Percentiles rank a stretch among this genome's conserved stretches.
phyloP scores from a whole-genome alignment of 2,888 invertebrate genomes.

The Drosophila robusta region DNA sequence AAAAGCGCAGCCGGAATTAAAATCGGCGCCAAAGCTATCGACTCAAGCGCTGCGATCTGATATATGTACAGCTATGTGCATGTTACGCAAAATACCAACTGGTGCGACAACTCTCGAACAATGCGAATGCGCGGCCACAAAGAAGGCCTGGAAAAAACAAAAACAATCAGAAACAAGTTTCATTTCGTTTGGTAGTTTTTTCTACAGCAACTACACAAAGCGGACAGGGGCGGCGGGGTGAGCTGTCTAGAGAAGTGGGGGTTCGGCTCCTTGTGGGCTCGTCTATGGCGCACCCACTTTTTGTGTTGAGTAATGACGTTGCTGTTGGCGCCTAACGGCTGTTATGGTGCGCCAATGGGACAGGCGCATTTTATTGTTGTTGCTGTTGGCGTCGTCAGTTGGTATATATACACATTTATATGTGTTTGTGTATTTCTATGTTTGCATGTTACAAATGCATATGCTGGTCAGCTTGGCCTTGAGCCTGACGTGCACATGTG shows the following conservation, averaged over 20 bases:
- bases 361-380: conserved; percentile 11
- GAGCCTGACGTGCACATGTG: conserved; percentile 30
- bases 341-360: conserved; percentile 15
- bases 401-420: conserved; percentile 8
- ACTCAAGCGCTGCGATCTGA: conserved; percentile 18
- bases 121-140: conserved; percentile 26
- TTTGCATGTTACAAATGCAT: conserved; percentile 36
- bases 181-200: conserved; percentile 24
- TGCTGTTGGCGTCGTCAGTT: conserved; percentile 11
- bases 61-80: conserved; percentile 39
- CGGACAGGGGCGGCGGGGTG: not conserved
- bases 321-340: conserved; percentile 61
- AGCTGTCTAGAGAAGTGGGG: not conserved
- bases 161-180: conserved; percentile 64
- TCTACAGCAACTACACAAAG: not conserved
- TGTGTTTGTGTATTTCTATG: conserved; percentile 16
- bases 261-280: conserved; percentile 64
- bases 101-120: conserved; percentile 60
- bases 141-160: conserved; percentile 23
- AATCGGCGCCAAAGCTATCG: conserved; percentile 19
- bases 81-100: conserved; percentile 68
- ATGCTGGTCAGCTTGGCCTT: conserved; percentile 76
- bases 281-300: conserved; percentile 62
- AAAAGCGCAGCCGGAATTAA: conserved; percentile 35
- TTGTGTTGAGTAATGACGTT: conserved; percentile 59